Percentiles rank a stretch among this genome's conserved stretches.
These are phyloP conservation scores for Lapara coniferarum DNA, from an alignment of 2,888 invertebrate genomes.

Conservation along the genomic window DNA sequence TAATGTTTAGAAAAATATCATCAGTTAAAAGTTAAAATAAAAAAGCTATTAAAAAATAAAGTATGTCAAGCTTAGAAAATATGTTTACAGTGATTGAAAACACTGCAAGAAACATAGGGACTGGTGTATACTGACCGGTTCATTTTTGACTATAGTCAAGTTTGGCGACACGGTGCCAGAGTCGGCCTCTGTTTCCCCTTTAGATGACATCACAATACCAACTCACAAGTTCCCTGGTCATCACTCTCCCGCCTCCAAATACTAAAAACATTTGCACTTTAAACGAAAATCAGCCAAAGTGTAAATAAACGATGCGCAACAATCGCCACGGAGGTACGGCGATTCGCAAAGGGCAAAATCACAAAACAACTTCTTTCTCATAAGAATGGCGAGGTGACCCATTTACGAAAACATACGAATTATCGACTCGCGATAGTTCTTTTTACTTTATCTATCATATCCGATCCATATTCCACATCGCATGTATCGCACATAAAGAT, in stretches of 20 bases:
- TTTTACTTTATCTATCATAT: slow-evolving; percentile 62
- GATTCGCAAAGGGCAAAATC: slow-evolving; percentile 52
- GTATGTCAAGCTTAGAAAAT: slow-evolving; percentile 23
- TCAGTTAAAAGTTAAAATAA: not conserved
- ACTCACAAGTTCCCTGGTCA: slow-evolving; percentile 74
- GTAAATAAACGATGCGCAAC: slow-evolving; percentile 38
- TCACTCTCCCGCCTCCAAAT: slow-evolving; percentile 78
- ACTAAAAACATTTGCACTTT: slow-evolving; percentile 65
- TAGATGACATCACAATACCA: slow-evolving; percentile 84
- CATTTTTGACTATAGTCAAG: slow-evolving; percentile 74
- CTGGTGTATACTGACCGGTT: slow-evolving; percentile 66
- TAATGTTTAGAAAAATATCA: slow-evolving; percentile 1
- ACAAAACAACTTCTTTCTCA: slow-evolving; percentile 67
- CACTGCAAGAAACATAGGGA: slow-evolving; percentile 12
- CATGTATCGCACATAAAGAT: slow-evolving; percentile 39
- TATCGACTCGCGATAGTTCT: slow-evolving; percentile 74
- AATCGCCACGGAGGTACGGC: slow-evolving; percentile 41
- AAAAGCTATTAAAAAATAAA: not conserved
- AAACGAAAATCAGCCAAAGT: slow-evolving; percentile 39
- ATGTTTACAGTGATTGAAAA: slow-evolving; percentile 33
- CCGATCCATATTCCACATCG: slow-evolving; percentile 49
- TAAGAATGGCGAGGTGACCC: slow-evolving; percentile 83
- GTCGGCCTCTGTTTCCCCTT: slow-evolving; percentile 83
- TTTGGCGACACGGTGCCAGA: slow-evolving; percentile 82
- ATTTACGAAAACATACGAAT: slow-evolving; percentile 82